These are phyloP conservation scores for Aphelenchoides bicaudatus DNA, from an alignment of 2,888 invertebrate genomes.

Conservation along the genomic window DNA sequence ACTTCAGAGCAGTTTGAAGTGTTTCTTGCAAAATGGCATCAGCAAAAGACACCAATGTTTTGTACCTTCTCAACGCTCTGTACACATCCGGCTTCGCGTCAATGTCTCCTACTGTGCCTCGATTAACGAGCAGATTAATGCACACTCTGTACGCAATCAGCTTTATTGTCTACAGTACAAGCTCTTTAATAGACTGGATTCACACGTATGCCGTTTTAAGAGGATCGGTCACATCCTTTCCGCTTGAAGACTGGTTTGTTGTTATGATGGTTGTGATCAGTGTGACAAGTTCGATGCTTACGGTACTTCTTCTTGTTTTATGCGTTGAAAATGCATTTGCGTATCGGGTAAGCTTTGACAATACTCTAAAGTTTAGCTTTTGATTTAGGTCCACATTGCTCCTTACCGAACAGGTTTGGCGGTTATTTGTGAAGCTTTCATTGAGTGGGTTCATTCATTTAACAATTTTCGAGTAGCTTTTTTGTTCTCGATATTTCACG, in stretches of 20 bases:
- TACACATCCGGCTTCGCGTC: constrained; percentile 57
- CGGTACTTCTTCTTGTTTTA: constrained; percentile 52
- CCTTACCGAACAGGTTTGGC: constrained; percentile 57
- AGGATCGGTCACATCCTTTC: constrained; percentile 55
- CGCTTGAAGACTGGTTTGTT: constrained; percentile 53
- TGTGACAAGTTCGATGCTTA: constrained; percentile 57
- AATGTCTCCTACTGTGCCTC: constrained; percentile 49
- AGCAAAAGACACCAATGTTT: constrained; percentile 42
- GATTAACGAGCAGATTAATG: constrained; percentile 44
- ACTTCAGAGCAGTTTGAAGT: too few species aligned
- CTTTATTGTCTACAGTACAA: constrained; percentile 54
- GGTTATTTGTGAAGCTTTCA: constrained; percentile 53
- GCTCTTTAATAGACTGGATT: constrained; percentile 55
- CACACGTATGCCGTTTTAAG: constrained; percentile 52
- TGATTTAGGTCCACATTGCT: constrained; percentile 52
- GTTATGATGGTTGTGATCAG: constrained; percentile 26
- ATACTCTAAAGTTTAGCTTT: too few species aligned
- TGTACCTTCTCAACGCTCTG: constrained; percentile 54
- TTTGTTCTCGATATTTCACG: constrained; percentile 56
- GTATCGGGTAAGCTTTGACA: too few species aligned
- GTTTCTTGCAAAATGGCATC: too few species aligned
- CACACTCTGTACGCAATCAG: constrained; percentile 59
- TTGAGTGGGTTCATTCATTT: constrained; percentile 59
- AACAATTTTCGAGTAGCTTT: constrained; percentile 61
- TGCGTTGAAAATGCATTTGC: constrained; percentile 61